Evolutionary conservation across 2,888 invertebrate genomes (phyloP).

Genomic region (Sepioteuthis lessoniana): DNA sequence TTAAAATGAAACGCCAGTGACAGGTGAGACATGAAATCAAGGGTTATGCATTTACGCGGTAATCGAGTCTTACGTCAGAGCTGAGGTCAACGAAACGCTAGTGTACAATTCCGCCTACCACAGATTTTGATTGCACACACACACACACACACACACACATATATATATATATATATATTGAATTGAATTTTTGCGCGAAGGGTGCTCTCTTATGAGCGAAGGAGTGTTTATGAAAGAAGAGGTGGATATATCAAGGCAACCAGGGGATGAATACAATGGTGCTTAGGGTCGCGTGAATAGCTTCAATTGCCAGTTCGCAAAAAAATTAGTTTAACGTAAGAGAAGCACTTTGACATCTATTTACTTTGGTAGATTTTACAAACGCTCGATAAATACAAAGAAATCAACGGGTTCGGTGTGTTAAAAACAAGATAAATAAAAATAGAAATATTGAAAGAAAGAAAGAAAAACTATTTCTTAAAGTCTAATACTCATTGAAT

Average conservation of each 20-base stretch:
- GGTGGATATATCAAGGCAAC: not conserved
- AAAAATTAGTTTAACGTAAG: not conserved
- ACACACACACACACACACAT: too few relatives aligned
- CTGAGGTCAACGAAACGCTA: not conserved
- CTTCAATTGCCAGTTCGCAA: not conserved
- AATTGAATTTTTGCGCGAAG: not conserved
- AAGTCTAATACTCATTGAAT: too few relatives aligned
- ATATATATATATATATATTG: not conserved
- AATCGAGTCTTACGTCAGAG: not conserved
- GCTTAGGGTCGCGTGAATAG: not conserved
- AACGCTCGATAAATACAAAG: not conserved
- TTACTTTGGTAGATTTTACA: not conserved
- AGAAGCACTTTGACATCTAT: not conserved
- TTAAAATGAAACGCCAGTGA: not conserved
- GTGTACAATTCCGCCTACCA: not conserved
- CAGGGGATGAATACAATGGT: not conserved
- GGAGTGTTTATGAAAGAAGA: not conserved
- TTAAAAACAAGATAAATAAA: too few relatives aligned
- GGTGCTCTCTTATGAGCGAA: not conserved
- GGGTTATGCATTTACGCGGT: not conserved
- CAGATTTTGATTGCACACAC: not conserved
- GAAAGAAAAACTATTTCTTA: too few relatives aligned
- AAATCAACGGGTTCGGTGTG: not conserved
- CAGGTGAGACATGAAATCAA: not conserved
- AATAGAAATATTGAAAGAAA: too few relatives aligned